These are phyloP conservation scores for Cyprinus carpio DNA, from an alignment of 2,113 vertebrate species.

Conservation along the genomic window DNA sequence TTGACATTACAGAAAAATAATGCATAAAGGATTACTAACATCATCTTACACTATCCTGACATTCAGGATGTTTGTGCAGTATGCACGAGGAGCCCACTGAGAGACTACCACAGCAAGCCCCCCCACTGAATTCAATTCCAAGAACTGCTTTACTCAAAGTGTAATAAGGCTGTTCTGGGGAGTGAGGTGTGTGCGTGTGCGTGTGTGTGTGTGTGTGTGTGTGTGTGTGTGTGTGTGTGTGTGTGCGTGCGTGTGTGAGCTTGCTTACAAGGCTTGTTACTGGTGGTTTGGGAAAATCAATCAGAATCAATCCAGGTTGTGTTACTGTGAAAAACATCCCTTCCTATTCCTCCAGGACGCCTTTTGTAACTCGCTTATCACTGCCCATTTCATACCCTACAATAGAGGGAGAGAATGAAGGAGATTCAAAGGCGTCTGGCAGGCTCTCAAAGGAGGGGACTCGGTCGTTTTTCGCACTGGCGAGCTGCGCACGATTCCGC, in stretches of 20 bases:
- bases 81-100: neutral
- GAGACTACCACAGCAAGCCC: conserved; percentile 1
- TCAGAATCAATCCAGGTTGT: conserved; percentile 60
- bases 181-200: neutral
- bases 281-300: conserved; percentile 67
- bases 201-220: neutral
- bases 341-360: conserved; percentile 52
- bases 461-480: conserved; percentile 59
- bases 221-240: neutral
- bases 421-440: conserved; percentile 58
- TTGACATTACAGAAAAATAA: neutral
- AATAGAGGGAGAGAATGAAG: conserved; percentile 59
- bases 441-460: conserved; percentile 58
- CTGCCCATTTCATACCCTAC: conserved; percentile 60
- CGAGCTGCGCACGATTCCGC: conserved; percentile 52
- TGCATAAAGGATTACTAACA: neutral
- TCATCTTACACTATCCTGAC: neutral
- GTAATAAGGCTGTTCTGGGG: conserved; percentile 18
- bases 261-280: conserved; percentile 43
- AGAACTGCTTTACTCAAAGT: conserved; percentile 18
- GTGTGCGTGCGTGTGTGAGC: neutral
- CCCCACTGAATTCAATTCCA: conserved; percentile 31
- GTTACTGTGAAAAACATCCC: conserved; percentile 50
- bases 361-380: conserved; percentile 64
- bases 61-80: neutral